phyloP scores from a whole-genome alignment of 2,797 vertebrate species.

The Enteromius paludinosus region DNA sequence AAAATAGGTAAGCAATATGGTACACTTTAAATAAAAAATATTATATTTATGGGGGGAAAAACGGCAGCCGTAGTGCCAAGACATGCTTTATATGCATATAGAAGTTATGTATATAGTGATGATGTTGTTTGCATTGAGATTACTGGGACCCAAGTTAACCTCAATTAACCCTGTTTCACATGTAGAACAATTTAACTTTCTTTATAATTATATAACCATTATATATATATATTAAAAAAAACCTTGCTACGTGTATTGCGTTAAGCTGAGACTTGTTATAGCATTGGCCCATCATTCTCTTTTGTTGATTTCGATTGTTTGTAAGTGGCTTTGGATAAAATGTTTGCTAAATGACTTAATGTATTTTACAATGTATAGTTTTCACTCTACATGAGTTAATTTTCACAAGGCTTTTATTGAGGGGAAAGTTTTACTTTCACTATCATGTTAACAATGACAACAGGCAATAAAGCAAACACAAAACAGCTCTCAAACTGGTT shows the following conservation, averaged over 20 bases:
- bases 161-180: neutral
- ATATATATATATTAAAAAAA: no score
- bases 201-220: neutral
- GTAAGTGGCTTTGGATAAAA: no score
- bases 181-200: neutral
- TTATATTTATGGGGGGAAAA: neutral
- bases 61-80: neutral
- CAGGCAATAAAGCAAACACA: constrained; percentile 9
- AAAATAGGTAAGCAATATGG: neutral
- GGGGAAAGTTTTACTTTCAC: constrained; percentile 26
- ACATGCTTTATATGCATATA: neutral
- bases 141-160: neutral
- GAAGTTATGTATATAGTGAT: neutral
- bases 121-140: neutral
- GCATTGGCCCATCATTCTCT: no score
- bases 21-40: neutral
- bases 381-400: neutral
- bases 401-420: neutral
- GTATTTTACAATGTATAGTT: neutral
- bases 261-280: no score
- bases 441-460: constrained; percentile 15
- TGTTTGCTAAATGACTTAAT: neutral
- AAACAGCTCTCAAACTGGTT: constrained; percentile 26
- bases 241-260: no score
- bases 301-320: no score